Percentiles rank a stretch among this genome's conserved stretches.
phyloP scores from a whole-genome alignment of 1,140 invertebrate species.

The Aphaenogaster floridana region DNA sequence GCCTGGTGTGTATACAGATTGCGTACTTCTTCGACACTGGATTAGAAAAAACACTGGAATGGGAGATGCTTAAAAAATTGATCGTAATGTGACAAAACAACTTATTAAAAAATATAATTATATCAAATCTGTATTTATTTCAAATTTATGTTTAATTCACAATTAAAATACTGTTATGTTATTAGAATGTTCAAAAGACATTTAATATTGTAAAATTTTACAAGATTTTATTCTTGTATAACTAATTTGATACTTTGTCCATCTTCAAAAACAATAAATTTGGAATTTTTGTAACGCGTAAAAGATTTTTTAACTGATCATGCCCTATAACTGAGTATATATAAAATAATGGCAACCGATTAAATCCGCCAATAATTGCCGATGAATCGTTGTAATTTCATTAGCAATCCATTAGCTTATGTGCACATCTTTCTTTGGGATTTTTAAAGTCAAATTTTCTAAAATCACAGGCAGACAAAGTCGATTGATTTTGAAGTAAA shows the following conservation, averaged over 20 bases:
- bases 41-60: slow-evolving; percentile 58
- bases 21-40: slow-evolving; percentile 84
- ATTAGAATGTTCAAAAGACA: not conserved
- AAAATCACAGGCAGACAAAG: slow-evolving; percentile 86
- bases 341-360: slow-evolving; percentile 80
- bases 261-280: slow-evolving; percentile 73
- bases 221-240: not conserved
- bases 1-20: slow-evolving; percentile 89
- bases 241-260: slow-evolving; percentile 55
- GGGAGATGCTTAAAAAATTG: not conserved
- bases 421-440: slow-evolving; percentile 77
- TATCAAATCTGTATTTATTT: not conserved
- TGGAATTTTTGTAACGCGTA: slow-evolving; percentile 78
- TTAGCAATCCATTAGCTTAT: slow-evolving; percentile 77
- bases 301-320: slow-evolving; percentile 76
- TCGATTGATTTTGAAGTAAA: slow-evolving; percentile 85
- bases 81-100: not conserved
- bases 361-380: slow-evolving; percentile 75
- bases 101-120: not conserved
- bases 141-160: not conserved
- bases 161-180: not conserved
- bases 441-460: slow-evolving; percentile 75
- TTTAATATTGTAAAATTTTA: not conserved
- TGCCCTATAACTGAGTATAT: slow-evolving; percentile 73
- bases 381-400: slow-evolving; percentile 81